Evolutionary conservation across 2,888 invertebrate genomes (phyloP).

Genomic region (Scrobipalpa costella): DNA sequence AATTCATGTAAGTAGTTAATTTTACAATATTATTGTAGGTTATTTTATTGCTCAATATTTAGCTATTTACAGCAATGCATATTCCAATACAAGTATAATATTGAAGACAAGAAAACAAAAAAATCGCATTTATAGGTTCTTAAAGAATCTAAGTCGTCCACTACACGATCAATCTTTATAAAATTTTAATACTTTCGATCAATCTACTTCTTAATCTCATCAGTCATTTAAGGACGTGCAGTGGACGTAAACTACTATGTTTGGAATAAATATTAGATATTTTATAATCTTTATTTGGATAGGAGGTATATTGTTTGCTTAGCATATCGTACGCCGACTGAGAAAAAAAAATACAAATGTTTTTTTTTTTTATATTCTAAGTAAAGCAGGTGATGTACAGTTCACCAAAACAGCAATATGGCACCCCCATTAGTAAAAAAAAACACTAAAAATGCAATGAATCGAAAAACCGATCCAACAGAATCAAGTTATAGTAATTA

Average conservation of each 20-base stretch:
- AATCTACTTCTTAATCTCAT: not conserved
- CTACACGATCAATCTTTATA: not conserved
- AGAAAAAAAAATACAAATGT: not conserved
- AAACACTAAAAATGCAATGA: no score
- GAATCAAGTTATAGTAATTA: no score
- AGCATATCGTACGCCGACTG: not conserved
- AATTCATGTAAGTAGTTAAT: not conserved
- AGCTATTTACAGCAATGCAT: slow-evolving; percentile 13
- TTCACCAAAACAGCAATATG: not conserved
- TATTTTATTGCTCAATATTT: not conserved
- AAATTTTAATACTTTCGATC: not conserved
- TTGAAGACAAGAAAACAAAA: not conserved
- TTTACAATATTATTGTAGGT: not conserved
- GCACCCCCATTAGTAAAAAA: no score
- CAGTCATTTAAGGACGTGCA: not conserved
- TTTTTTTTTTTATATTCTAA: not conserved
- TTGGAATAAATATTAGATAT: not conserved
- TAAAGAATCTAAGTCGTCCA: no score
- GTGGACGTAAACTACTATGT: not conserved
- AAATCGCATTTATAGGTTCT: not conserved
- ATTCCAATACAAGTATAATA: not conserved
- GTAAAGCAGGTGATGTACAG: slow-evolving; percentile 4
- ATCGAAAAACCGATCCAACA: no score
- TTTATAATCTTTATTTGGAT: not conserved
- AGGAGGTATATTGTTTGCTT: not conserved